Percentiles rank a stretch among this genome's conserved stretches.
phyloP scores from a whole-genome alignment of 1,140 invertebrate species.

The Heliconius hewitsoni region DNA sequence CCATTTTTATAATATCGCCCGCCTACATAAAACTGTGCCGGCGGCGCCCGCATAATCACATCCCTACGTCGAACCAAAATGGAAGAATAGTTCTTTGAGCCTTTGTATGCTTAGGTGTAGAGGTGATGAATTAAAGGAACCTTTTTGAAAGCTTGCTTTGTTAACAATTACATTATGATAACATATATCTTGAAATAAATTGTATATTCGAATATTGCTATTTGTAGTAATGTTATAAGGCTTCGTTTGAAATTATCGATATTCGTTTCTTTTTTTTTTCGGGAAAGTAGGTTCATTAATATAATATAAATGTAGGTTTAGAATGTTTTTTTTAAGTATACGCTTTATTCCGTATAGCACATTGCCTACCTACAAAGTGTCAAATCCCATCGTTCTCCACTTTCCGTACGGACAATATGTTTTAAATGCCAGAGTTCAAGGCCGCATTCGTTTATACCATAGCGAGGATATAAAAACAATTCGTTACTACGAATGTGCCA shows the following conservation, averaged over 20 bases:
- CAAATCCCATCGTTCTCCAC: no score
- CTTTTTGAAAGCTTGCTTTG: conserved; percentile 35
- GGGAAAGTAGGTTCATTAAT: no score
- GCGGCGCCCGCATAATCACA: conserved; percentile 46
- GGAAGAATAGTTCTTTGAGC: conserved; percentile 44
- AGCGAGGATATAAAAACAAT: no score
- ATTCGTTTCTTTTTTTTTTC: neutral
- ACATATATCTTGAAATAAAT: neutral
- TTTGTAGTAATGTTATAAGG: neutral
- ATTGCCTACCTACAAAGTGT: no score
- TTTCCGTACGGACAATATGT: no score
- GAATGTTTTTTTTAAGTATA: no score
- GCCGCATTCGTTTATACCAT: no score
- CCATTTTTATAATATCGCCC: conserved; percentile 1
- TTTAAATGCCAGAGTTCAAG: no score
- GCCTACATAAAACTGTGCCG: conserved; percentile 17
- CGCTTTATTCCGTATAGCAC: no score
- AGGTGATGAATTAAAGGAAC: conserved; percentile 40
- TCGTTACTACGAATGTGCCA: no score
- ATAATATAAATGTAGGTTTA: no score
- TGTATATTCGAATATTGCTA: neutral
- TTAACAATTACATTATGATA: conserved; percentile 29
- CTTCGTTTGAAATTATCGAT: neutral
- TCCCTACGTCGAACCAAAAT: conserved; percentile 53
- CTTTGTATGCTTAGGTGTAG: conserved; percentile 43